Conservation (phyloP, 2,113 vertebrate genomes). For the Daphoenositta chrysoptera region DNA sequence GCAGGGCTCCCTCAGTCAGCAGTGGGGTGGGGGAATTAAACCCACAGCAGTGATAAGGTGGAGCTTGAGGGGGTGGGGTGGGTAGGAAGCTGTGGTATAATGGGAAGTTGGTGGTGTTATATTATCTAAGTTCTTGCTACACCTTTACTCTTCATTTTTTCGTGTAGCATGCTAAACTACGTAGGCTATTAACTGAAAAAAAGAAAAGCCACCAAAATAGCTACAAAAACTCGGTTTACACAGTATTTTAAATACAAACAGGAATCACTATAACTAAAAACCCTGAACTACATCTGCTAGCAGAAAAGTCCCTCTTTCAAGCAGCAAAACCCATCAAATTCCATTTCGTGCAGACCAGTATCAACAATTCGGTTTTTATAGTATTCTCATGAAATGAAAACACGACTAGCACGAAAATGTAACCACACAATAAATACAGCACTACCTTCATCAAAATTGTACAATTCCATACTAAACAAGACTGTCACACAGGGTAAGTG, state of each 20-base stretch:
- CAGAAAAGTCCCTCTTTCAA: not conserved
- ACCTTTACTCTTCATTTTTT: not conserved
- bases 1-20: not conserved
- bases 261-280: not conserved
- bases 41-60: not conserved
- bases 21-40: not conserved
- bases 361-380: not conserved
- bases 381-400: not conserved
- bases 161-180: not conserved
- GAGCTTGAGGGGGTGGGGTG: not conserved
- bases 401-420: not conserved
- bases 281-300: not conserved
- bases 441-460: not conserved
- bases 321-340: not conserved
- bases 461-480: not conserved
- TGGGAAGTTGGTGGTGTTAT: not conserved
- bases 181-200: not conserved
- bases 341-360: not conserved
- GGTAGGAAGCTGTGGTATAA: not conserved
- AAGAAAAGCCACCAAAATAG: not conserved
- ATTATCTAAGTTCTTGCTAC: not conserved
- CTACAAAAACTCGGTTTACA: not conserved
- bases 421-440: not conserved
- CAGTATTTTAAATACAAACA: not conserved
- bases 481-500: not conserved